Evolutionary conservation across 37 sponge, comb jelly and placozoan genomes (phyloP).

Genomic region (Theonella swinhoei): DNA sequence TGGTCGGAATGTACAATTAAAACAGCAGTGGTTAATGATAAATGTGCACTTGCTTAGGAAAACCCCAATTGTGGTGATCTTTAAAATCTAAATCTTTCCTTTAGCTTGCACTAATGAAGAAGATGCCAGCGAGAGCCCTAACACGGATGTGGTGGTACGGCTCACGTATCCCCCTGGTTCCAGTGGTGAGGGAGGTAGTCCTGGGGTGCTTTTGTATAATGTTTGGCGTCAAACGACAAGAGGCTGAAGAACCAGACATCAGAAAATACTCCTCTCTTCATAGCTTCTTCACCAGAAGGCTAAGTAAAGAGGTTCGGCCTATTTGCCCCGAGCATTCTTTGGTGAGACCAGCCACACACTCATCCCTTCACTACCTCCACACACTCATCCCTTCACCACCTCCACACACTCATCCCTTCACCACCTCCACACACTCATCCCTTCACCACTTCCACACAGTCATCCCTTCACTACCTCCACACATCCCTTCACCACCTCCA

Average conservation of each 20-base stretch:
- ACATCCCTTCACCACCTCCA: not conserved
- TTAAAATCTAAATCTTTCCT: too few relatives aligned
- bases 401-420: not conserved
- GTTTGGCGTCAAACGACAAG: conserved; percentile 80
- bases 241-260: conserved; percentile 66
- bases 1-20: too few relatives aligned
- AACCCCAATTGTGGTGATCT: too few relatives aligned
- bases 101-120: conserved; percentile 57
- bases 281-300: conserved; percentile 70
- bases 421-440: not conserved
- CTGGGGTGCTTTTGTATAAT: conserved; percentile 64
- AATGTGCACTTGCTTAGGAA: too few relatives aligned
- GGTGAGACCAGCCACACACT: conserved; percentile 43
- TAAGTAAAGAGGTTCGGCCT: conserved; percentile 60
- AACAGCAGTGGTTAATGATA: too few relatives aligned
- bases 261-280: conserved; percentile 50
- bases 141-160: conserved; percentile 78
- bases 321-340: conserved; percentile 48
- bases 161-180: conserved; percentile 43
- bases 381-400: too few relatives aligned
- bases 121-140: conserved; percentile 70
- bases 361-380: too few relatives aligned
- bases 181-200: conserved; percentile 63
- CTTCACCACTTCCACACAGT: not conserved
- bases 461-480: not conserved